Percentiles rank a stretch among this genome's conserved stretches.
Conservation (phyloP, 1,140 invertebrate species). For the Heliothis subflexa region DNA sequence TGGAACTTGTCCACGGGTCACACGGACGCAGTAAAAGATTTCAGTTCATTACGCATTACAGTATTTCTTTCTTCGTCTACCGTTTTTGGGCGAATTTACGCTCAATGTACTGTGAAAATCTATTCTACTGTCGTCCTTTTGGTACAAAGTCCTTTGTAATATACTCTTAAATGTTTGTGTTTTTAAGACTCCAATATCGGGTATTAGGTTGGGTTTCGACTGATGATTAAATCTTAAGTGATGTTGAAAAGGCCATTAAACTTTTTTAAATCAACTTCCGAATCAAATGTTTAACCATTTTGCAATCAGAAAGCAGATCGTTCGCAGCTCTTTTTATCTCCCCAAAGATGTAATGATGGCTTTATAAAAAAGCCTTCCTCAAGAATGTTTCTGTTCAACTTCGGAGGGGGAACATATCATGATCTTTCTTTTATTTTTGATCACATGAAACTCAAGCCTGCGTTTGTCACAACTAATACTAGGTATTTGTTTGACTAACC, state of each 20-base stretch:
- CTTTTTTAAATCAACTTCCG: not conserved
- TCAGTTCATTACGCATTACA: conserved; percentile 62
- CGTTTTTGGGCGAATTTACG: conserved; percentile 55
- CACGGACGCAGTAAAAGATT: conserved; percentile 50
- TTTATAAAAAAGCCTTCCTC: not conserved
- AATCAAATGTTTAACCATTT: not conserved
- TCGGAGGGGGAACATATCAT: not conserved
- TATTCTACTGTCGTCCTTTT: conserved; percentile 52
- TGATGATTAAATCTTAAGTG: conserved; percentile 14
- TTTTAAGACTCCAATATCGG: conserved; percentile 34
- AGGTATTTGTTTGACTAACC: conserved; percentile 75
- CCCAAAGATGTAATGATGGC: not conserved
- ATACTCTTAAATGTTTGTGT: conserved; percentile 50
- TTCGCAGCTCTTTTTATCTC: not conserved
- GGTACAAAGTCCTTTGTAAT: conserved; percentile 44
- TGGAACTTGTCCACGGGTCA: conserved; percentile 38
- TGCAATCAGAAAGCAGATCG: not conserved
- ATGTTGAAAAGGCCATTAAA: conserved; percentile 8
- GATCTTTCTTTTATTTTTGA: conserved; percentile 24
- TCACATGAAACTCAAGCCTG: conserved; percentile 56
- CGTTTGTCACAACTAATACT: conserved; percentile 72
- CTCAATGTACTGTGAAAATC: conserved; percentile 64
- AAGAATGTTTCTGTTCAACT: conserved; percentile 16
- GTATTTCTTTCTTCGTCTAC: conserved; percentile 52
- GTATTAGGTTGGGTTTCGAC: not conserved